Conservation (phyloP, 2,888 invertebrate genomes). For the Chloromyia formosa region DNA sequence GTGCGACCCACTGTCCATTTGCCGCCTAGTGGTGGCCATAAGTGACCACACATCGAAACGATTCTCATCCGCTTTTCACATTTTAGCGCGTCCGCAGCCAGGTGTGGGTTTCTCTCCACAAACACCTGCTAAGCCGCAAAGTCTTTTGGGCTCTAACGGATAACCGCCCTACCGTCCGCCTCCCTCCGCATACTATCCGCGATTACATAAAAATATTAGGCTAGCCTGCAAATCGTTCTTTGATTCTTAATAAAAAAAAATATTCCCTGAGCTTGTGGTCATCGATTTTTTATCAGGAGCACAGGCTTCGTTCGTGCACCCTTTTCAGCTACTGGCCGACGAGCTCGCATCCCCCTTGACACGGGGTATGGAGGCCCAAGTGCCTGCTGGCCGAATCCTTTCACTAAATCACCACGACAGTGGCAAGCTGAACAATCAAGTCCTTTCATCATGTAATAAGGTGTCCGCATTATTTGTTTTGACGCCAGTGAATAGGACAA, state of each 20-base stretch:
- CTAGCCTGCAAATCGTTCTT: not conserved
- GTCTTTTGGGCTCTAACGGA: not conserved
- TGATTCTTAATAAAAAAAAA: not conserved
- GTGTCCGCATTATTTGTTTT: conserved; percentile 36
- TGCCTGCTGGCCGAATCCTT: not conserved
- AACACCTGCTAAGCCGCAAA: too few relatives aligned
- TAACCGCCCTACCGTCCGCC: not conserved
- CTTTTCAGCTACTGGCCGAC: not conserved
- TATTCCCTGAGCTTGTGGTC: not conserved
- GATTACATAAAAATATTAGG: conserved; percentile 32
- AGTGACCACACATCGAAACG: not conserved
- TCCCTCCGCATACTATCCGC: not conserved
- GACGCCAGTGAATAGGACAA: conserved; percentile 14
- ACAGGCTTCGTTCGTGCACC: not conserved
- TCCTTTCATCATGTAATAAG: not conserved
- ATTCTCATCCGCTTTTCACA: conserved; percentile 1
- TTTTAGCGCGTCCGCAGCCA: not conserved
- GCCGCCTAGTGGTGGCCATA: too few relatives aligned
- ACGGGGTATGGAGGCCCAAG: not conserved
- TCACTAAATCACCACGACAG: not conserved
- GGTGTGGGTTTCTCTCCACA: not conserved
- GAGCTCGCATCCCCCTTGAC: too few relatives aligned
- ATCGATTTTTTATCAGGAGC: conserved; percentile 23
- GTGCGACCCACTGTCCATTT: too few relatives aligned
- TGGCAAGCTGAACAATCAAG: not conserved